A percentile compares a stretch with the other conserved stretches of the same genome.
Evolutionary conservation across 2,113 vertebrate species (phyloP).

Genomic region (Bostrychus sinensis): DNA sequence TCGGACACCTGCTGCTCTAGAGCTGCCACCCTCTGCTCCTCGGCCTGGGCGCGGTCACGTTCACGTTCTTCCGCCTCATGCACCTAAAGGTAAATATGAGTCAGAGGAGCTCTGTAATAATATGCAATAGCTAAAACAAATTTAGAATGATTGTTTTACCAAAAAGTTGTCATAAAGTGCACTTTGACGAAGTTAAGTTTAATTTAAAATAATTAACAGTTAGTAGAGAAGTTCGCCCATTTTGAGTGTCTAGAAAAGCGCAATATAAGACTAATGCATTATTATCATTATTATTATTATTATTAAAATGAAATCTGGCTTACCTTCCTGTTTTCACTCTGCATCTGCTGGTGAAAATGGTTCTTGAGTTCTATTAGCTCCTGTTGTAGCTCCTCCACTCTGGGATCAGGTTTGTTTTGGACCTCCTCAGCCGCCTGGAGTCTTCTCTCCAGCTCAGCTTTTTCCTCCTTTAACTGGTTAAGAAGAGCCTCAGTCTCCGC

Average conservation of each 20-base stretch:
- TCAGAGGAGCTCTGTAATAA: background rate
- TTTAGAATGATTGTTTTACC: background rate
- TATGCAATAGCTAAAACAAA: background rate
- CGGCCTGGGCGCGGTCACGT: constrained; percentile 81
- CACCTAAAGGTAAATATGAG: constrained; percentile 65
- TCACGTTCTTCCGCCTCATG: constrained; percentile 84
- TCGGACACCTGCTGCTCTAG: constrained; percentile 88
- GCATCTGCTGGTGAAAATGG: constrained; percentile 85
- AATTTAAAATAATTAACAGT: no score
- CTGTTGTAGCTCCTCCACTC: constrained; percentile 80
- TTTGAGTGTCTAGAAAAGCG: no score
- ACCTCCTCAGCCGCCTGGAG: constrained; percentile 77
- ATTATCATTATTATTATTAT: no score
- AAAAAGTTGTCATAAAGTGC: background rate
- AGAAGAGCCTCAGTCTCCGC: constrained; percentile 79
- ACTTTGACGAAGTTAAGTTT: no score
- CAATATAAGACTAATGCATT: no score
- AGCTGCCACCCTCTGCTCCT: constrained; percentile 85
- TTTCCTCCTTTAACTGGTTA: constrained; percentile 76
- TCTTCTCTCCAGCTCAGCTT: constrained; percentile 78
- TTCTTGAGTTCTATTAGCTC: constrained; percentile 81
- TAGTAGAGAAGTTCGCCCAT: no score
- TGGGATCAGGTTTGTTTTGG: constrained; percentile 79
- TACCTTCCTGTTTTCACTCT: constrained; percentile 89
- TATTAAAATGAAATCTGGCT: background rate